phyloP scores from a whole-genome alignment of 2,797 vertebrate species.

The Xenopus petersii region DNA sequence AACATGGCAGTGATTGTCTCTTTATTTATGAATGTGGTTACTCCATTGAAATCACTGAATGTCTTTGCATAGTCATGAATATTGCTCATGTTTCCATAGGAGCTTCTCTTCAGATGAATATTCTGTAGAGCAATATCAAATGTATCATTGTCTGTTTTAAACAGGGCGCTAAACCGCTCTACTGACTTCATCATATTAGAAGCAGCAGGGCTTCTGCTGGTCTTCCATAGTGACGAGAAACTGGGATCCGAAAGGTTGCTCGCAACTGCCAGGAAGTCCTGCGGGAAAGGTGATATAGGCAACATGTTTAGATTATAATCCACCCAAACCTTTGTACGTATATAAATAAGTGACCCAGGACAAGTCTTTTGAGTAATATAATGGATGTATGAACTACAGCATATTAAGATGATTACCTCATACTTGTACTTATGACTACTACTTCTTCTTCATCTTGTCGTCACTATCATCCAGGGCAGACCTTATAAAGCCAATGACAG shows the following conservation, averaged over 20 bases:
- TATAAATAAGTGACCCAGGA: no score
- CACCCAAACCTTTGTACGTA: no score
- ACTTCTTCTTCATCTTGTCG: no score
- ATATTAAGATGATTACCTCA: no score
- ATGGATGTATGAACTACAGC: no score
- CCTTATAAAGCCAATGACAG: no score
- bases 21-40: constrained; percentile 10
- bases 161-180: constrained; percentile 31
- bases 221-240: constrained; percentile 15
- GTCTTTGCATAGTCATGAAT: constrained; percentile 4
- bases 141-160: constrained; percentile 30
- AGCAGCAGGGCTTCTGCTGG: constrained; percentile 2
- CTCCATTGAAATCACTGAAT: neutral
- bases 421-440: no score
- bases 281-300: neutral
- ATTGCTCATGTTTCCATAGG: neutral
- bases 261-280: constrained; percentile 36
- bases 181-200: constrained; percentile 52
- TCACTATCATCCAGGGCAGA: no score
- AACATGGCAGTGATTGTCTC: neutral
- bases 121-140: constrained; percentile 42
- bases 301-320: no score
- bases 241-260: constrained; percentile 14
- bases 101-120: constrained; percentile 47
- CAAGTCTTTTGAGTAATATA: no score